These are phyloP conservation scores for Cyclargus thomasi DNA, from an alignment of 1,140 invertebrate species.

Conservation along the genomic window DNA sequence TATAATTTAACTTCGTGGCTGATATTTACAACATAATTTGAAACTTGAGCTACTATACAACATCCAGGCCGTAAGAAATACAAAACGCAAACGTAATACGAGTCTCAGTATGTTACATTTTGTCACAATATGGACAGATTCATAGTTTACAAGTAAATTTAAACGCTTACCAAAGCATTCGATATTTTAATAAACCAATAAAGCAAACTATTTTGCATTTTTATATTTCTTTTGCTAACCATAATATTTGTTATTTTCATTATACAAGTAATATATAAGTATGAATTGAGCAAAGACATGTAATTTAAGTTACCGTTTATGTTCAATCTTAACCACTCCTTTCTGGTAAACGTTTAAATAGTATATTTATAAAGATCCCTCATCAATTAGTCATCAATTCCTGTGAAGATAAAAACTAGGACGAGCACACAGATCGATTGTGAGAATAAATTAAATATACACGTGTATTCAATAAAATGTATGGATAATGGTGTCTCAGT, in stretches of 20 bases:
- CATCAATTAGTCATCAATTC: constrained; percentile 59
- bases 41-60: no score
- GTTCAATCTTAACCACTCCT: background rate
- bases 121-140: constrained; percentile 62
- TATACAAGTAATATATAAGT: no score
- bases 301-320: background rate
- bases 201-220: background rate
- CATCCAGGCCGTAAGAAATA: no score
- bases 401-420: constrained; percentile 65
- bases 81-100: background rate
- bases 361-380: constrained; percentile 27
- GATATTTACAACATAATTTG: no score
- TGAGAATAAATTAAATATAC: background rate
- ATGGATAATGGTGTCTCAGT: background rate
- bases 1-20: no score
- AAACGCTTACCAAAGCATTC: constrained; percentile 4
- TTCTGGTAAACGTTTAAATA: constrained; percentile 15
- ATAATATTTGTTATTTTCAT: background rate
- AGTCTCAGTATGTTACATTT: constrained; percentile 46
- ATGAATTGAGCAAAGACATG: background rate
- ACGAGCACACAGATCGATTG: constrained; percentile 43
- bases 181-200: no score
- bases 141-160: constrained; percentile 18
- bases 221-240: background rate
- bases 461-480: background rate